Evolutionary conservation across 2,888 invertebrate genomes (phyloP).

Genomic region (Tribolium freemani): DNA sequence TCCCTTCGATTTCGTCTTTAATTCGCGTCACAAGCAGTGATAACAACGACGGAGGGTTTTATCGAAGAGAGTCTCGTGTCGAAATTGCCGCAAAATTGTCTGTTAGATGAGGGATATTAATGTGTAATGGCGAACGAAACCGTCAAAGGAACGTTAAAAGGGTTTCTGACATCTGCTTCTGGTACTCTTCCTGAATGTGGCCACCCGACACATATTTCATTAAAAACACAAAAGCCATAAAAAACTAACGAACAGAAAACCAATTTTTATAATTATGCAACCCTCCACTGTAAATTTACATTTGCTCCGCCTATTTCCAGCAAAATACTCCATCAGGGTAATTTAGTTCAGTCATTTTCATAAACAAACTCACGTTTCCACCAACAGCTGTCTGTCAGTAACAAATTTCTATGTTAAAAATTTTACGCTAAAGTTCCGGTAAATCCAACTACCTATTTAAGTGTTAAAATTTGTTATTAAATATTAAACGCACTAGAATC

Average conservation of each 20-base stretch:
- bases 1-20: constrained; percentile 4
- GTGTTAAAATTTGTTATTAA: too few relatives aligned
- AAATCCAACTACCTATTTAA: too few relatives aligned
- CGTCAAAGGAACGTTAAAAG: constrained; percentile 38
- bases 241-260: not conserved
- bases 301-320: too few relatives aligned
- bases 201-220: constrained; percentile 21
- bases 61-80: constrained; percentile 21
- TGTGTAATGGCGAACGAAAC: constrained; percentile 43
- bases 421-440: too few relatives aligned
- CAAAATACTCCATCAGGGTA: too few relatives aligned
- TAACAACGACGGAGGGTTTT: constrained; percentile 17
- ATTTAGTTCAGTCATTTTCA: too few relatives aligned
- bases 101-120: constrained; percentile 42
- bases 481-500: too few relatives aligned
- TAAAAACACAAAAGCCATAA: constrained; percentile 24
- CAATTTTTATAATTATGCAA: too few relatives aligned
- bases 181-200: constrained; percentile 31
- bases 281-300: too few relatives aligned
- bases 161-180: constrained; percentile 36
- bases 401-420: too few relatives aligned
- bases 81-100: constrained; percentile 38
- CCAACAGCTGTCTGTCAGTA: too few relatives aligned
- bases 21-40: constrained; percentile 33
- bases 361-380: too few relatives aligned